A percentile compares a stretch with the other conserved stretches of the same genome.
phyloP scores from a whole-genome alignment of 2,113 vertebrate genomes.

The Solea senegalensis region DNA sequence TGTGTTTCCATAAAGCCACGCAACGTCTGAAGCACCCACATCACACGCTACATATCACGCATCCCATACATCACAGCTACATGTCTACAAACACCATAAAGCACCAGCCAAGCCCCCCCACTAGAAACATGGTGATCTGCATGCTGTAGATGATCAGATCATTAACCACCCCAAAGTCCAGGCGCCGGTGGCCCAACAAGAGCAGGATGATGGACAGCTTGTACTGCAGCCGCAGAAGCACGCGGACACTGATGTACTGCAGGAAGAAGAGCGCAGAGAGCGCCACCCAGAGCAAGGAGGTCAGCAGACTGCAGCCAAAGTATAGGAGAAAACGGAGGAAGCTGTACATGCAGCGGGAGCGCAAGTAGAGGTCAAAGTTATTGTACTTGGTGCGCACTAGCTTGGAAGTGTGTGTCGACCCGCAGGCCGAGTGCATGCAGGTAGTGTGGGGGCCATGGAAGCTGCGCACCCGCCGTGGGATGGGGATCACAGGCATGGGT shows the following conservation, averaged over 20 bases:
- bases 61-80: conserved; percentile 70
- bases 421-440: conserved; percentile 96
- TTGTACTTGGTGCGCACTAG: conserved; percentile 95
- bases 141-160: conserved; percentile 95
- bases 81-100: conserved; percentile 99
- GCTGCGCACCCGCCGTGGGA: conserved; percentile 95
- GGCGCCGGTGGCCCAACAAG: conserved; percentile 88
- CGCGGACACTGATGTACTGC: conserved; percentile 90
- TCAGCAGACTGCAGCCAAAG: conserved; percentile 96
- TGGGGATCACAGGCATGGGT: conserved; percentile 98
- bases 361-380: conserved; percentile 95
- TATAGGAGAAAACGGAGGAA: conserved; percentile 96
- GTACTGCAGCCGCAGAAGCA: conserved; percentile 94
- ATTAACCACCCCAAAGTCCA: conserved; percentile 93
- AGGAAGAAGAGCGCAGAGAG: conserved; percentile 92
- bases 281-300: conserved; percentile 94
- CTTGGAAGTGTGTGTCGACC: conserved; percentile 87
- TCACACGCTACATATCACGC: conserved; percentile 8
- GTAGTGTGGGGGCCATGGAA: conserved; percentile 97
- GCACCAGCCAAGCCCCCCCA: conserved; percentile 97
- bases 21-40: conserved; percentile 13
- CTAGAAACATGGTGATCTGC: conserved; percentile 96
- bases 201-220: conserved; percentile 94
- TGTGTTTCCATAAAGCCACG: not conserved
- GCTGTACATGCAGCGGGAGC: conserved; percentile 94